Base-by-base conservation (phyloP, 2,113 vertebrate species). In the Lepus europaeus region DNA sequence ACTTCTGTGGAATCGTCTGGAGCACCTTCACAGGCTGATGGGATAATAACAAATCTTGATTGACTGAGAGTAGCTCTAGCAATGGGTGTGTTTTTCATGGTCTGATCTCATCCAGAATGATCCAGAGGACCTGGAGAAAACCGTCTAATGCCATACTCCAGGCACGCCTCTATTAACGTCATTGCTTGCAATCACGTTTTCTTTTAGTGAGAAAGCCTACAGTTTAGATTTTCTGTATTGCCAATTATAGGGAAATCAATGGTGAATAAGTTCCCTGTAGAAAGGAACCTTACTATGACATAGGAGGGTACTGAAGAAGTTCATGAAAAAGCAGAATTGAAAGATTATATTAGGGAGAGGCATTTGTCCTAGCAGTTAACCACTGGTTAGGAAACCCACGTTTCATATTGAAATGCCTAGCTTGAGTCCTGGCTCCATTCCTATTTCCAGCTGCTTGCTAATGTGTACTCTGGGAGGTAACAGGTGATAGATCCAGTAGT, bases 251-350 rank as follows among this genome's bases (percentile, higher is more conserved):
- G 69, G 56, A 22, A 92, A 79, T 83, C 14, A 63, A 2, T 90
- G 45, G 29, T 39, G 59, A 3, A 17, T 70, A 61, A 83, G 9
- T 66, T 94, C 23, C 17, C 51, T 33, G 11, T 27, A 80, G 64
- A 91, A 95, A 89, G 36, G 66, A 93, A 81, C 0, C 11, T 82
- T 74, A 70, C n/a, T 68, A 80, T 45, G 89, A 45, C 51, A 79
- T 16, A 59, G 56, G 56, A 59, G 19, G 56, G 19, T 19, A 59
- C 56, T 17, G 14, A 59, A 14, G 19, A 45, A 45, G 45, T 45
- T 45, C 45, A 45, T 45, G 56, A 59, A 14, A 59, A 14, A 16
- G 5, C 56, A 59, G 56, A 59, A 59, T 59, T 59, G 3, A 6
- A 59, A 59, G 56, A 16, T 16, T 17, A 59, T 59, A 45, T 59